Base-by-base conservation (phyloP, 2,888 invertebrate species). In the Buathra laborator region DNA sequence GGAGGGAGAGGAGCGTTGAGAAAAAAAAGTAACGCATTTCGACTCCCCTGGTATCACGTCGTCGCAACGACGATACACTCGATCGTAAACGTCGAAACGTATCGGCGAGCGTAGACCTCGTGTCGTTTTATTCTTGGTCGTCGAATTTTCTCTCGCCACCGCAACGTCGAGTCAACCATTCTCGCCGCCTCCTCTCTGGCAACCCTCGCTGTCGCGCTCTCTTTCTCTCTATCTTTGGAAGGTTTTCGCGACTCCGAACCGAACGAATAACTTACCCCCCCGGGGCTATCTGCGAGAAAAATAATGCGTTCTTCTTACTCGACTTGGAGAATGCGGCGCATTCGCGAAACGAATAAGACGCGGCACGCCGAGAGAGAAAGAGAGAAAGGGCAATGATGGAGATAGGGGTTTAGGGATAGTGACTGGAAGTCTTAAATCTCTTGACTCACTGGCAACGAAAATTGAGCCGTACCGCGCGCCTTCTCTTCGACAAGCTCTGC, bases 391-490 rank as follows among this genome's bases (percentile, higher is more conserved):
- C 56, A 56, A 56, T 87, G 87, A 87, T 85, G 86, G 85, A 89
- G 87, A 87, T 88, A 83, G 66, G 80, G 81, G 62, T 77, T 81
- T 29, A 71, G 72, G 32, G 72, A 81, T 75, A 74, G 74, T 86
- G 88, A 88, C 86, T 77, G 59, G 56, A 48, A 72, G 83, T 83
- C 85, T 84, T 86, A 86, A 87, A 88, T 88, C 88, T 87, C 64
- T 71, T 37, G 83, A 74, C 75, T 85, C 86, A 86, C 87, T 85
- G 74, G 86, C 74, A 56, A 10, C 56, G 56, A 85, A 85, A 86
- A 89, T 88, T 87, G 86, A 86, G 84, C 81, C 81, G 43, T 70
- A 43, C 43, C 37, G 9, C 51, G 62, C 48, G 19, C 19, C 44
- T n/a, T 66, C 44, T 19, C 24, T 19, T 80, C 32, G 37, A 37